phyloP scores from a whole-genome alignment of 2,888 invertebrate species.

The Meta bourneti region DNA sequence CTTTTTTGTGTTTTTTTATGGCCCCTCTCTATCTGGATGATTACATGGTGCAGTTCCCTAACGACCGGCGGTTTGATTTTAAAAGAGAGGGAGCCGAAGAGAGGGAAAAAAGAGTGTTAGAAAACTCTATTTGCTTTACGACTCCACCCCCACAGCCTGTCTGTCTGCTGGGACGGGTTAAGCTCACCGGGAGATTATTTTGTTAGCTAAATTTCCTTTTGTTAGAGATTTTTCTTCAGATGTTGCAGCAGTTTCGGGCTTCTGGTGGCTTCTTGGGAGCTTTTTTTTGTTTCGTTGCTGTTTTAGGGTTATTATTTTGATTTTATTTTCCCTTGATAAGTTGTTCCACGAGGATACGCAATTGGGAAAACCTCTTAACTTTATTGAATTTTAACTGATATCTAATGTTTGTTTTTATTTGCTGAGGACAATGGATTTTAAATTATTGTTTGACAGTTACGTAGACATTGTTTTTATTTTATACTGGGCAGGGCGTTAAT shows the following conservation, averaged over 20 bases:
- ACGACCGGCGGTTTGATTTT: conserved; percentile 72
- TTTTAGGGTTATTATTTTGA: no score
- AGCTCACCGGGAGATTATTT: conserved; percentile 51
- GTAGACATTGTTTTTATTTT: no score
- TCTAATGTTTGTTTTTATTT: no score
- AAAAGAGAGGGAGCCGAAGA: conserved; percentile 29
- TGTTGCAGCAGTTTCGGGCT: background rate
- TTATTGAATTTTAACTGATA: no score
- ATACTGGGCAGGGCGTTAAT: no score
- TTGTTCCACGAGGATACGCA: no score
- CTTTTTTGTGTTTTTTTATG: conserved; percentile 9
- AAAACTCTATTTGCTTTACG: conserved; percentile 75
- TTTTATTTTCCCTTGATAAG: no score
- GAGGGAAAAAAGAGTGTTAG: conserved; percentile 30
- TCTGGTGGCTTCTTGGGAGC: no score
- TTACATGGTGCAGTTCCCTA: conserved; percentile 61
- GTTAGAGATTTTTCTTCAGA: conserved; percentile 8
- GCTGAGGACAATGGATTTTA: no score
- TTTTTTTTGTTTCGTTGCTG: no score
- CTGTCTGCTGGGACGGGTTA: conserved; percentile 34
- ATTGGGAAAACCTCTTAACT: no score
- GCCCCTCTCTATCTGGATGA: conserved; percentile 37
- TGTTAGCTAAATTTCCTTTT: conserved; percentile 67
- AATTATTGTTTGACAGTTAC: no score
- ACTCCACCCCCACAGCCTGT: conserved; percentile 47